Base-by-base conservation (phyloP, 2,113 vertebrate species). In the Passerina amoena region DNA sequence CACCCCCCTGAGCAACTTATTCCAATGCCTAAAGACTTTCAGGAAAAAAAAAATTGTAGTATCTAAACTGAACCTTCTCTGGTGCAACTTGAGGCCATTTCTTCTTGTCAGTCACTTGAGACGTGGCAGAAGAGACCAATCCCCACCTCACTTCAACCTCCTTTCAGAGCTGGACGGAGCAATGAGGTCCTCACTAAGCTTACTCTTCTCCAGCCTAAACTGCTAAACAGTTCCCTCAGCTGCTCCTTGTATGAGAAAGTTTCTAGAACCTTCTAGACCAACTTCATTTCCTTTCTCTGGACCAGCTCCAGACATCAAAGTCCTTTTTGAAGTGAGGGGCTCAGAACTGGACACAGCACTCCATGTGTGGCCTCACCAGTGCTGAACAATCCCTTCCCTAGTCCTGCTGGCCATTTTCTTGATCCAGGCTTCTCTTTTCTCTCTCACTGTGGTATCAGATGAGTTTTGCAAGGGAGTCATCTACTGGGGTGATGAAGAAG, bases 321-420 rank as follows among this genome's bases (percentile, higher is more conserved):
- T n/a, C 45, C 33, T n/a, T 60, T 45, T 17, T 51, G 28, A 59
- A n/a, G 33, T 60, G 33, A 53, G 19, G 6, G 30, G 14, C 53
- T 17, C 53, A 82, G 16, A 68, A 75, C 20, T n/a, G 24, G 30
- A 68, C 45, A 47, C n/a, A 35, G 16, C 9, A 75, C 38, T 82
- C 1, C 0, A 47, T 13, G 3, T 25, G 20, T 38, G 45, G 20
- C 38, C 47, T 53, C 78, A 60, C 5, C n/a, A 53, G 16, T 10
- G 17, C 47, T 42, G 25, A 61, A 48, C 25, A 76, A 23, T 76
- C n/a, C 3, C 17, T 23, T 61, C 54, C 21, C 35, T 61, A 27
- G 21, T 76, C 30, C 70, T 54, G 30, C 47, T 63, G 30, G 30
- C 47, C 31, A 35, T 40, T 27, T 61, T 35, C 35, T 22, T 42